A percentile compares a stretch with the other conserved stretches of the same genome.
phyloP scores from a whole-genome alignment of 2,888 invertebrate species.

The Nezara viridula region DNA sequence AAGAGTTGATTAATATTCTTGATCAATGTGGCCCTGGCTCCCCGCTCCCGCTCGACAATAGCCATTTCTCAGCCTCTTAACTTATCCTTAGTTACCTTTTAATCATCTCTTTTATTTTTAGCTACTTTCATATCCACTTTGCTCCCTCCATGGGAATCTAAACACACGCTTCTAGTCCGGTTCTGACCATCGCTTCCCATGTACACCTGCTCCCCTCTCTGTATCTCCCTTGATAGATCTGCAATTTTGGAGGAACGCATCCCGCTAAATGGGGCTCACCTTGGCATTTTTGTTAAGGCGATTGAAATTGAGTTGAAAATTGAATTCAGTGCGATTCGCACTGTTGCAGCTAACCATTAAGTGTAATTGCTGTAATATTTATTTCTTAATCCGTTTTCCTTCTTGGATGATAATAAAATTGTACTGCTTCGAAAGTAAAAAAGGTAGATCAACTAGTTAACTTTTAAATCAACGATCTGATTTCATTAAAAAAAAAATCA shows the following conservation, averaged over 20 bases:
- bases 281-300: background rate
- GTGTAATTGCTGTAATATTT: no score
- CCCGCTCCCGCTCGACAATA: conserved; percentile 46
- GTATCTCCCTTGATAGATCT: background rate
- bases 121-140: conserved; percentile 57
- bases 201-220: background rate
- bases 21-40: conserved; percentile 56
- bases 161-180: conserved; percentile 50
- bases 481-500: no score
- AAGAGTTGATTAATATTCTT: conserved; percentile 54
- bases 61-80: conserved; percentile 56
- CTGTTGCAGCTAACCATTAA: no score
- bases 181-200: background rate
- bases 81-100: conserved; percentile 54
- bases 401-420: no score
- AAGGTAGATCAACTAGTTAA: no score
- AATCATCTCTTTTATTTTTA: conserved; percentile 57
- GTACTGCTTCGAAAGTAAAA: no score
- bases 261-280: background rate
- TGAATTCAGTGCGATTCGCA: background rate
- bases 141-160: conserved; percentile 55
- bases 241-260: conserved; percentile 4
- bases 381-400: no score
- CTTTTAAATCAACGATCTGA: no score
- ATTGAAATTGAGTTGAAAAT: background rate